These are phyloP conservation scores for Rhodinocichla rosea DNA, from an alignment of 2,113 vertebrate genomes.

Conservation along the genomic window DNA sequence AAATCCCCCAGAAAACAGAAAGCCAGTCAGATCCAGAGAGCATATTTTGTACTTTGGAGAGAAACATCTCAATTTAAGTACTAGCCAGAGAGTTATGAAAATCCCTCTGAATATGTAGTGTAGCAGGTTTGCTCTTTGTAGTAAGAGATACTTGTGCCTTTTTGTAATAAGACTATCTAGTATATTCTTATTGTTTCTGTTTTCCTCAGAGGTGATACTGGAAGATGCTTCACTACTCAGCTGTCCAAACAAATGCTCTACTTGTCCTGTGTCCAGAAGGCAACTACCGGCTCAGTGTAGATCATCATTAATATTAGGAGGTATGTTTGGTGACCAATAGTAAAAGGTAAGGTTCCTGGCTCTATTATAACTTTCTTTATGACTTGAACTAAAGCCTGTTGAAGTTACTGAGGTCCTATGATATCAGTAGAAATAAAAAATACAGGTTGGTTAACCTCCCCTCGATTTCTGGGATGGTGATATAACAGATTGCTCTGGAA, in stretches of 20 bases:
- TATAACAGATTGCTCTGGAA: background rate
- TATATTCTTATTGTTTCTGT: background rate
- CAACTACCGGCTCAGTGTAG: background rate
- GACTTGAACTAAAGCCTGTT: background rate
- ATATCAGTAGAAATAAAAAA: background rate
- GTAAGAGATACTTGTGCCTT: background rate
- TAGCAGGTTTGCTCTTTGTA: background rate
- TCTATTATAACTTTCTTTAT: background rate
- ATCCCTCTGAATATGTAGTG: background rate
- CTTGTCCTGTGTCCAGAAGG: background rate
- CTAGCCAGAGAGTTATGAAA: background rate
- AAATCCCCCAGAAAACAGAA: background rate
- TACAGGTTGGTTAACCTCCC: background rate
- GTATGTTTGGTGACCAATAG: background rate
- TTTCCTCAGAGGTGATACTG: background rate
- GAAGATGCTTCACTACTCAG: background rate
- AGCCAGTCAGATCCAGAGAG: background rate
- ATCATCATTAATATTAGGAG: background rate
- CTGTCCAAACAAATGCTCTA: background rate
- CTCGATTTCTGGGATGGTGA: background rate
- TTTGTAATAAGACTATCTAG: background rate
- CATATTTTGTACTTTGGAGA: background rate
- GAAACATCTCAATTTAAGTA: background rate
- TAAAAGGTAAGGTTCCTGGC: background rate
- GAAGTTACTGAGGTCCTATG: background rate